Percentiles rank a stretch among this genome's conserved stretches.
Conservation (phyloP, 2,113 vertebrate species). For the Ailuropoda melanoleuca region DNA sequence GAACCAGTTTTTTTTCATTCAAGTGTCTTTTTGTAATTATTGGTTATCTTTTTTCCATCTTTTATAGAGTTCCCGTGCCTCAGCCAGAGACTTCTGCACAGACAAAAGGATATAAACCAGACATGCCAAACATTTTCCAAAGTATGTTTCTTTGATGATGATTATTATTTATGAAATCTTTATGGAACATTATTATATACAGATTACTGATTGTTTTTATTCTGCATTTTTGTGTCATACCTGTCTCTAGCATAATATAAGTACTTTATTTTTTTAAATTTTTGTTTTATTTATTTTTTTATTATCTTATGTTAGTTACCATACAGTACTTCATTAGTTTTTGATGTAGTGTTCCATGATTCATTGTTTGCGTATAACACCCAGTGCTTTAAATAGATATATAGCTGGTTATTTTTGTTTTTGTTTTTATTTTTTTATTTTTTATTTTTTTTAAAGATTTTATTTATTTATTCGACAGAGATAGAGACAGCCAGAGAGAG, state of each 20-base stretch:
- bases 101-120: not conserved
- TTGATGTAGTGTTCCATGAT: too few species aligned
- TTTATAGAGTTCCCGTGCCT: slow-evolving; percentile 53
- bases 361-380: too few species aligned
- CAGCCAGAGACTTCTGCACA: slow-evolving; percentile 12
- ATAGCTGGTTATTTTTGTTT: not conserved
- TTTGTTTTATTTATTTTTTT: too few species aligned
- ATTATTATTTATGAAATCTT: not conserved
- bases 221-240: not conserved
- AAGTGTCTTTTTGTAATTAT: slow-evolving; percentile 34
- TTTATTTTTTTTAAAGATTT: too few species aligned
- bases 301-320: too few species aligned
- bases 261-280: not conserved
- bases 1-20: not conserved
- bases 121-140: not conserved
- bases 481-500: too few species aligned
- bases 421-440: slow-evolving; percentile 17
- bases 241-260: not conserved
- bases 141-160: slow-evolving; percentile 14
- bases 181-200: not conserved
- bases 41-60: slow-evolving; percentile 15
- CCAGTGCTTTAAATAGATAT: not conserved
- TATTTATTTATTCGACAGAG: too few species aligned
- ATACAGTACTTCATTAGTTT: too few species aligned
- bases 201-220: not conserved